Evolutionary conservation across 2,797 vertebrate genomes (phyloP).

Genomic region (Trematomus bernacchii): DNA sequence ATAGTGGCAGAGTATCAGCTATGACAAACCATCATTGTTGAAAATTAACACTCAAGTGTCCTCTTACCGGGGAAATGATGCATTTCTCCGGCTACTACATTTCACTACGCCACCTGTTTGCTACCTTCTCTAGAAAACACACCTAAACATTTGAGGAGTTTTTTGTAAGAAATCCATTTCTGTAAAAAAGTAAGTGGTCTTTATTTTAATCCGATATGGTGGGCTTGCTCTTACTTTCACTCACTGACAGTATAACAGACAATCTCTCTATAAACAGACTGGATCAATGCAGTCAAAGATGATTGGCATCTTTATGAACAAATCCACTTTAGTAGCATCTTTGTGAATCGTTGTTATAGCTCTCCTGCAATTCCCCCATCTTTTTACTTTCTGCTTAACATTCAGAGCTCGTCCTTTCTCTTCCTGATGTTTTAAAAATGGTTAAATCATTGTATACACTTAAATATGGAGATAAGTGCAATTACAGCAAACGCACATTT

Average conservation of each 20-base stretch:
- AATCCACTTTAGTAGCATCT: background rate
- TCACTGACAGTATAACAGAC: constrained; percentile 7
- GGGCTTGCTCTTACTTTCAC: background rate
- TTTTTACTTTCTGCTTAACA: background rate
- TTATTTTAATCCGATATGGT: constrained; percentile 1
- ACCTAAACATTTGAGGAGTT: too few species aligned
- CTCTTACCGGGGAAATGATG: background rate
- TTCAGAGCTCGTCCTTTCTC: background rate
- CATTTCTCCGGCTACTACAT: background rate
- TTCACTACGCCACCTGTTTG: background rate
- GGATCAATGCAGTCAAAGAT: constrained; percentile 27
- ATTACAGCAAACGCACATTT: background rate
- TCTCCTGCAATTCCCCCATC: background rate
- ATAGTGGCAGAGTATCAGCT: background rate
- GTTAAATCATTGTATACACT: too few species aligned
- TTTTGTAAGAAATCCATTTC: background rate
- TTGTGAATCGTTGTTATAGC: constrained; percentile 6
- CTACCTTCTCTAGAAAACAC: constrained; percentile 1
- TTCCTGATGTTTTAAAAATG: background rate
- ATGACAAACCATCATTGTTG: background rate
- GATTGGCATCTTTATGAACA: background rate
- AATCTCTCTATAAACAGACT: constrained; percentile 23
- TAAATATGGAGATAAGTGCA: background rate
- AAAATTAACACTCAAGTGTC: background rate
- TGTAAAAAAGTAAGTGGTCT: background rate